These are phyloP conservation scores for Streptopelia turtur DNA, from an alignment of 2,797 vertebrate genomes.

Conservation along the genomic window DNA sequence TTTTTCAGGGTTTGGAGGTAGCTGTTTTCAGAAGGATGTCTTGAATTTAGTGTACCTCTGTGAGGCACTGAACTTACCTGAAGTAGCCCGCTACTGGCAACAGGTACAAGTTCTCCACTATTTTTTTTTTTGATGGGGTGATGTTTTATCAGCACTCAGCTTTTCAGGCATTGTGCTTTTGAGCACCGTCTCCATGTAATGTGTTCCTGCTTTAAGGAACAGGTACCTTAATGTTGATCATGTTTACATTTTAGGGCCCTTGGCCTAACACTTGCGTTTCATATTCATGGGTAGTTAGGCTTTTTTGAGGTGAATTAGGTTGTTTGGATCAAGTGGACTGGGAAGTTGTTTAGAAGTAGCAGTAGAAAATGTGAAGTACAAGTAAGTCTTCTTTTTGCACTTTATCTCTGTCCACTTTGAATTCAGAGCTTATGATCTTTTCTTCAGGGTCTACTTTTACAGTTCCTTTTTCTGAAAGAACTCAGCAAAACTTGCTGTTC, in stretches of 20 bases:
- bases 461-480: neutral
- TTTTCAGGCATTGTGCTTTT: neutral
- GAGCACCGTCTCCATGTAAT: neutral
- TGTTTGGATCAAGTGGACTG: neutral
- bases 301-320: neutral
- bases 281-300: neutral
- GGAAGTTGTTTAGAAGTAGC: neutral
- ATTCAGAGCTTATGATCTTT: neutral
- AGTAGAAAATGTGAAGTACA: neutral
- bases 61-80: constrained; percentile 94
- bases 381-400: neutral
- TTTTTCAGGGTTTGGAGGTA: constrained; percentile 93
- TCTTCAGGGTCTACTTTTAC: neutral
- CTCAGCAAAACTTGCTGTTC: neutral
- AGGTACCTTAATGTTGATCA: neutral
- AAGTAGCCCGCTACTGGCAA: constrained; percentile 98
- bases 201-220: neutral
- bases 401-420: neutral
- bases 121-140: neutral
- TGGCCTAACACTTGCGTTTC: neutral
- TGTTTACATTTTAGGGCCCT: neutral
- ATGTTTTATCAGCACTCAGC: neutral
- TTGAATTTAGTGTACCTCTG: constrained; percentile 97
- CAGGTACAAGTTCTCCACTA: constrained; percentile 82
- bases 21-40: constrained; percentile 98